Evolutionary conservation across 2,113 vertebrate genomes (phyloP).

Genomic region (Calidris pygmaea): DNA sequence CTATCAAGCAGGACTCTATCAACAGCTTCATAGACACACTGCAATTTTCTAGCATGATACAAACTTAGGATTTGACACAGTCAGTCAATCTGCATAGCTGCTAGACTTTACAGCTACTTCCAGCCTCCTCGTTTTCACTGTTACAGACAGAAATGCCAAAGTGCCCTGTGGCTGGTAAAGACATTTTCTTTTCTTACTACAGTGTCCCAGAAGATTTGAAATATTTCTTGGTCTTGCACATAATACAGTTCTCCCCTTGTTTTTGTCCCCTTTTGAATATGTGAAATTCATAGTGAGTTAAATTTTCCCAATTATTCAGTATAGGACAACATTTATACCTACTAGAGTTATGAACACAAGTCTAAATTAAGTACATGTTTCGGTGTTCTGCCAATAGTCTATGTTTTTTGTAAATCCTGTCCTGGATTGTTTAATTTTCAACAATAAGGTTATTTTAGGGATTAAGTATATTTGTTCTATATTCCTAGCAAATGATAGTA

Average conservation of each 20-base stretch:
- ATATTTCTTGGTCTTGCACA: background rate
- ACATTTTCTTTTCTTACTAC: background rate
- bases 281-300: background rate
- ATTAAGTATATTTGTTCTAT: background rate
- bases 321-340: background rate
- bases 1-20: background rate
- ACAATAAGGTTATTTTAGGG: background rate
- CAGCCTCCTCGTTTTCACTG: background rate
- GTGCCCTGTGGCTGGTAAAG: background rate
- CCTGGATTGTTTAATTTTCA: background rate
- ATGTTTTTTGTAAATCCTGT: background rate
- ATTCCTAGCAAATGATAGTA: background rate
- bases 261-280: background rate
- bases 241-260: fast-evolving
- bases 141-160: background rate
- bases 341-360: background rate
- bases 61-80: background rate
- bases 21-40: background rate
- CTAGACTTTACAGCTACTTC: background rate
- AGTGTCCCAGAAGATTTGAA: background rate
- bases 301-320: background rate
- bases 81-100: background rate
- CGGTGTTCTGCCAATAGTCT: background rate
- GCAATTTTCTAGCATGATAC: background rate
- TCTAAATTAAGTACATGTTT: background rate